Base-by-base conservation (phyloP, 2,113 vertebrate species). In the Microtus ochrogaster region DNA sequence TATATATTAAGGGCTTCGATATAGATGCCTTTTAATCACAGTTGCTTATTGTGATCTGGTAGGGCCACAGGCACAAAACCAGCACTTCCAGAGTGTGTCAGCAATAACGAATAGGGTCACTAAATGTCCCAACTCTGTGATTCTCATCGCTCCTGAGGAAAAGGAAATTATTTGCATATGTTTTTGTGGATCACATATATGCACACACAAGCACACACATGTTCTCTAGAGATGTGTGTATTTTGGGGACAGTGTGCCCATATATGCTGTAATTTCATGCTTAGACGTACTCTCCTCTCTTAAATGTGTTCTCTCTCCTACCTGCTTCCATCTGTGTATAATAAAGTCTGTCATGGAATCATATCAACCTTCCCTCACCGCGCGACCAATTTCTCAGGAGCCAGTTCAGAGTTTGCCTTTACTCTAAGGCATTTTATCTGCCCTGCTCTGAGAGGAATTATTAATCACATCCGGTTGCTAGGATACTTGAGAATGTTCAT, bases 401-500 rank as follows among this genome's bases (percentile, higher is more conserved):
- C 95, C 97, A 98, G 89, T 98, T 98, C 96, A 91, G 94, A 97
- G 97, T 98, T 97, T 98, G 89, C 79, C 6, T 98, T 98, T 95
- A 96, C 96, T 98, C 91, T 91, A 95, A 98, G 97, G 95, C 97
- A 97, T 98, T 98, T 97, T 98, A 98, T 98, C 98, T 98, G 96
- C 95, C 94, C 94, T 96, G 98, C 97, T 97, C 98, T 97, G 96
- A 98, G 97, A 98, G 98, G 98, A 98, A 98, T 98, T 98, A 98
- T 98, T 98, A 98, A 98, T 98, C 98, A 98, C 97, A 98, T 97
- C 96, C 97, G 95, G 98, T 98, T 99, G 98, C 98, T 98, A 98
- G 98, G 98, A 97, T 98, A 98, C 98, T 97, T 97, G 89, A 96
- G 98, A 98, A 98, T 97, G 97, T 98, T 98, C 96, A 98, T 98